Percentiles rank a stretch among this genome's conserved stretches.
Conservation (phyloP, 2,888 invertebrate genomes). For the Exocentrus adspersus region DNA sequence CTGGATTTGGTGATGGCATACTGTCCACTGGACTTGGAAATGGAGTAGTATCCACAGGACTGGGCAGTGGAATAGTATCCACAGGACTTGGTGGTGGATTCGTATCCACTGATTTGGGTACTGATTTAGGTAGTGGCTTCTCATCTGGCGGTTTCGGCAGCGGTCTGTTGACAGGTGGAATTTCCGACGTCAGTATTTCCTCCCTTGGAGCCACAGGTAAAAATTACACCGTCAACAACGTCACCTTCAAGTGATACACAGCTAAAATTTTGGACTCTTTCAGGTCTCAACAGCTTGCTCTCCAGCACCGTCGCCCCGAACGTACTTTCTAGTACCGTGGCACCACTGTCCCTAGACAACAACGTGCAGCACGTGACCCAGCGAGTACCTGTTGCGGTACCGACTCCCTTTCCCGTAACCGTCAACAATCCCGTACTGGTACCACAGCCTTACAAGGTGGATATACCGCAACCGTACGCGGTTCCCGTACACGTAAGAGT, state of each 20-base stretch:
- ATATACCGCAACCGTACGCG: constrained; percentile 37
- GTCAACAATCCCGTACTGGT: constrained; percentile 38
- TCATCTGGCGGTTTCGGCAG: neutral
- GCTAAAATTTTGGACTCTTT: too few relatives aligned
- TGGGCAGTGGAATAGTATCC: too few relatives aligned
- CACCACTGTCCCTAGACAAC: constrained; percentile 8
- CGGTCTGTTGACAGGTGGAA: neutral
- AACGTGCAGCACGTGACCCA: constrained; percentile 33
- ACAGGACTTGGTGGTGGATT: too few relatives aligned
- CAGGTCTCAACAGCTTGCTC: neutral
- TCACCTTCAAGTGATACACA: too few relatives aligned
- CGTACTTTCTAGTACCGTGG: neutral
- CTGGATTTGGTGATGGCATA: too few relatives aligned
- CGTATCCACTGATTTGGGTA: too few relatives aligned
- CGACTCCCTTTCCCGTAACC: constrained; percentile 42
- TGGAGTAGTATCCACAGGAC: too few relatives aligned
- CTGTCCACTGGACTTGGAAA: too few relatives aligned
- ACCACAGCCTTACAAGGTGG: constrained; percentile 49
- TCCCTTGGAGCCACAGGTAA: neutral
- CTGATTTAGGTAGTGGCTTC: neutral
- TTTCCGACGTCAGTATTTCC: neutral
- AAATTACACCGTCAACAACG: too few relatives aligned
- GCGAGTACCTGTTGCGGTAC: constrained; percentile 35
- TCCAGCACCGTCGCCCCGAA: neutral
- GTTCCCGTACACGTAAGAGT: constrained; percentile 47